Evolutionary conservation across 2,888 invertebrate genomes (phyloP), one percentile per base, ranked within the genome.

Genomic region (Lepetodrilus schrolli): DNA sequence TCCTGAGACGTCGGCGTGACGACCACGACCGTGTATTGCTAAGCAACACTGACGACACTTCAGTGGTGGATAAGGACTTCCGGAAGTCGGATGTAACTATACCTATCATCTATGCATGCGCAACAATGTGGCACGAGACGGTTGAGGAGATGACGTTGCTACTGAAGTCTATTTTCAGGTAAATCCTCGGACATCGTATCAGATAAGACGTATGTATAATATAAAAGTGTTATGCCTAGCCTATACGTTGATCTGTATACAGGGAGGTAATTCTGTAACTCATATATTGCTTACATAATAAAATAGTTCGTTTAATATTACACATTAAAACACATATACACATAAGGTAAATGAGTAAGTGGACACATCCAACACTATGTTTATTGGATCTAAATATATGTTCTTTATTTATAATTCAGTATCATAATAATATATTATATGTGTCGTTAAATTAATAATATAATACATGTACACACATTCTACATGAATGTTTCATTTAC

Each of bases 1-100:
- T 96, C 7, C 91, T 98, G 82, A 98, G 99, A 89, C 92, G 99
- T 79, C 84, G 96, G 85, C 93, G 96, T 74, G 96, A 98, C 86
- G 97, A 98, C 89, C 95, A 96, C 86, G 85, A 85, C 36, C 76
- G 74, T 2, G 70, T 78, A n/a, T 34, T 82, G 4, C 78, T 78
- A 13, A 70, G 75, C 20, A 66, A 72, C 21, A 75, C 75, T 8
- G 82, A 82, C n/a, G 76, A 73, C 13, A 75, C 70, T 2, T 70
- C 73, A 3, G 66, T 77, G 10, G 66, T 73, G 20, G 82, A 82
- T 36, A 77, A 76, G 10, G 73, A 77, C 5, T 74, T 74, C 17
- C 74, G 72, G 21, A 58, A 34, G 20, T 80, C 82, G 26, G 82
- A 83, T 72, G 80, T 80, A 73, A 74, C 80, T 10, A 83, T 87